Evolutionary conservation across 2,888 invertebrate species (phyloP).

Genomic region (Caenorhabditis virilis): DNA sequence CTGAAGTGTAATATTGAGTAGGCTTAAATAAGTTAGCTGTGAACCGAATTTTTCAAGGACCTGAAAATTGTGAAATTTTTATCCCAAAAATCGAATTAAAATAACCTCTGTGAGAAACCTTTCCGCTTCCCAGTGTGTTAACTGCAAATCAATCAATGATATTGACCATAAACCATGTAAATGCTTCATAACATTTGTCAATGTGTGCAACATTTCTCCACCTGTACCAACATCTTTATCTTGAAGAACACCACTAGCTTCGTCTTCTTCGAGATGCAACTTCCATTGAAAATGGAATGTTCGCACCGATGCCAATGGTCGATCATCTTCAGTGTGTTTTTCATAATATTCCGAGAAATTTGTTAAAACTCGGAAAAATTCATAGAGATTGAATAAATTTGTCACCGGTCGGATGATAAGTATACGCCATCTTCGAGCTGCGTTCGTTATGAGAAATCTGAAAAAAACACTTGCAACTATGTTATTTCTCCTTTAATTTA

Average conservation of each 20-base stretch:
- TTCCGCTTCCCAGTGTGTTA: conserved; percentile 77
- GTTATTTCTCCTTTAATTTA: conserved; percentile 3
- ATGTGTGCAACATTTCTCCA: conserved; percentile 70
- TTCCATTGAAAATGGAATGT: conserved; percentile 60
- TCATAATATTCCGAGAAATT: conserved; percentile 56
- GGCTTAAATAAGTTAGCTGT: conserved; percentile 75
- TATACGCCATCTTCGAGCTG: conserved; percentile 76
- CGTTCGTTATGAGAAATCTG: conserved; percentile 75
- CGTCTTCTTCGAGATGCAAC: conserved; percentile 57
- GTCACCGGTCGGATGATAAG: conserved; percentile 79
- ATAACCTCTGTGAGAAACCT: conserved; percentile 76
- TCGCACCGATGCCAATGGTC: conserved; percentile 36
- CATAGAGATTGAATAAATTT: conserved; percentile 82
- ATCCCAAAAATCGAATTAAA: background rate
- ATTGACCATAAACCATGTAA: conserved; percentile 76
- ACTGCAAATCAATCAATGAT: conserved; percentile 78
- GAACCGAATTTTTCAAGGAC: conserved; percentile 75
- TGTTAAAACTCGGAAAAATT: conserved; percentile 82
- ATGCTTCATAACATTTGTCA: conserved; percentile 75
- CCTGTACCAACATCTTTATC: conserved; percentile 76
- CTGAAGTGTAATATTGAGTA: conserved; percentile 80
- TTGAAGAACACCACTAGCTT: conserved; percentile 19
- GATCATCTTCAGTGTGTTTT: conserved; percentile 14
- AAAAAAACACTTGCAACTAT: background rate
- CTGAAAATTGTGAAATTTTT: conserved; percentile 23